A percentile compares a stretch with the other conserved stretches of the same genome.
These are phyloP conservation scores for Montipora capricornis DNA, from an alignment of 64 coral and sea anemone species.

Conservation along the genomic window DNA sequence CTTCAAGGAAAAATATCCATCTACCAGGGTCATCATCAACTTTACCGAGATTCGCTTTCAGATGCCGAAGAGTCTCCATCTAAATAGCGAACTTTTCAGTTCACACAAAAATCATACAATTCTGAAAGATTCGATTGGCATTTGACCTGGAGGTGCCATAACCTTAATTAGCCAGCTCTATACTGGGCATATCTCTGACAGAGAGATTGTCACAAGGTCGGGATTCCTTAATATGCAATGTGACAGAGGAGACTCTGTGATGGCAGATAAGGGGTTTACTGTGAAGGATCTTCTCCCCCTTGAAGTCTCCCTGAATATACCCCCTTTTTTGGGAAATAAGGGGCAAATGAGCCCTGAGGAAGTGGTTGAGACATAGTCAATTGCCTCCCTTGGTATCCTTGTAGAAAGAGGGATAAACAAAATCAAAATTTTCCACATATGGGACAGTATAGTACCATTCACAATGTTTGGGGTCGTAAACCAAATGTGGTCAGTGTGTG, in stretches of 20 bases:
- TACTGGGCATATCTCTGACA: neutral
- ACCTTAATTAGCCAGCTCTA: neutral
- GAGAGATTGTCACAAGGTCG: neutral
- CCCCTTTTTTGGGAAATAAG: neutral
- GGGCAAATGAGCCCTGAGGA: neutral
- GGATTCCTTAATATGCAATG: neutral
- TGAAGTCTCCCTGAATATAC: neutral
- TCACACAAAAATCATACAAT: neutral
- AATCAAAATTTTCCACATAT: conserved; percentile 5
- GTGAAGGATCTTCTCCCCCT: neutral
- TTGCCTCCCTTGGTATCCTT: neutral
- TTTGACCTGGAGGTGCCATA: neutral
- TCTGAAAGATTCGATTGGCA: neutral
- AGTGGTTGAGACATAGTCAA: neutral
- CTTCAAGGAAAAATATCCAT: conserved; percentile 8
- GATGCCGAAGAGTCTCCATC: neutral
- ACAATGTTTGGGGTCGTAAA: neutral
- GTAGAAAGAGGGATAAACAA: neutral
- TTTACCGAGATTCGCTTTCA: neutral
- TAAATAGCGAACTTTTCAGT: conserved; percentile 16
- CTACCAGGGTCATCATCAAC: neutral
- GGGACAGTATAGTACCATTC: conserved; percentile 10
- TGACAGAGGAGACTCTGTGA: neutral
- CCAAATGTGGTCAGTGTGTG: neutral
- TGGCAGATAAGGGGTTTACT: neutral